Conservation (phyloP, 1,140 invertebrate genomes). For the Sycophila sp. region DNA sequence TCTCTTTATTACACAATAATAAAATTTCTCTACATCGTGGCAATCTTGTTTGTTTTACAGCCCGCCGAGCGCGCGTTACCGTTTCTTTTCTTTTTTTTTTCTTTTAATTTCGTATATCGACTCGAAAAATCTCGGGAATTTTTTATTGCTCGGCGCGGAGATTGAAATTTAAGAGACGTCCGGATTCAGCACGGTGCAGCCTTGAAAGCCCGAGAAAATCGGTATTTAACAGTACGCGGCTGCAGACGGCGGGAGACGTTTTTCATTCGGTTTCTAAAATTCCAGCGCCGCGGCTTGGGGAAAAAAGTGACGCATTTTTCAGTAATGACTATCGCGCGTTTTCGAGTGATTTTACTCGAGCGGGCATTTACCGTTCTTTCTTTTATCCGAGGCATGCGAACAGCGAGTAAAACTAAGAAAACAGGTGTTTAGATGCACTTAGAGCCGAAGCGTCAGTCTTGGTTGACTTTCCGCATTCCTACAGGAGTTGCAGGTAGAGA, state of each 20-base stretch:
- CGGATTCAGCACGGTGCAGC: neutral
- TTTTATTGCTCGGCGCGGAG: too few species aligned
- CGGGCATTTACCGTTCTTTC: neutral
- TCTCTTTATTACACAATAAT: neutral
- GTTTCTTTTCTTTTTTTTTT: too few species aligned
- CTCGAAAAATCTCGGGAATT: too few species aligned
- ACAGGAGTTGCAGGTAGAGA: neutral
- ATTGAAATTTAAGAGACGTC: neutral
- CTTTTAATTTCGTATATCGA: too few species aligned
- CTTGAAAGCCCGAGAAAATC: neutral
- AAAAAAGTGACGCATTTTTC: slow-evolving; percentile 4
- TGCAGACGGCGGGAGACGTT: neutral
- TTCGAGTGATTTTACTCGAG: neutral
- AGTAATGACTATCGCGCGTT: slow-evolving; percentile 5
- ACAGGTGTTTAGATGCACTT: slow-evolving; percentile 50
- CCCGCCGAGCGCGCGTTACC: too few species aligned
- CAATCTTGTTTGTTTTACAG: too few species aligned
- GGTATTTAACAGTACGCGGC: neutral
- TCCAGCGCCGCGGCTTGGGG: neutral
- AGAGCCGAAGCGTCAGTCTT: slow-evolving; percentile 30
- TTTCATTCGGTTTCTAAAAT: slow-evolving; percentile 26
- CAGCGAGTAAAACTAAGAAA: slow-evolving; percentile 32
- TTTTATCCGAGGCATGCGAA: slow-evolving; percentile 16
- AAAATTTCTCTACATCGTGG: too few species aligned
- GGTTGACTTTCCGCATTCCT: slow-evolving; percentile 47